These are phyloP conservation scores for Sinhomidia bicolor DNA, from an alignment of 2,888 invertebrate genomes.

Conservation along the genomic window DNA sequence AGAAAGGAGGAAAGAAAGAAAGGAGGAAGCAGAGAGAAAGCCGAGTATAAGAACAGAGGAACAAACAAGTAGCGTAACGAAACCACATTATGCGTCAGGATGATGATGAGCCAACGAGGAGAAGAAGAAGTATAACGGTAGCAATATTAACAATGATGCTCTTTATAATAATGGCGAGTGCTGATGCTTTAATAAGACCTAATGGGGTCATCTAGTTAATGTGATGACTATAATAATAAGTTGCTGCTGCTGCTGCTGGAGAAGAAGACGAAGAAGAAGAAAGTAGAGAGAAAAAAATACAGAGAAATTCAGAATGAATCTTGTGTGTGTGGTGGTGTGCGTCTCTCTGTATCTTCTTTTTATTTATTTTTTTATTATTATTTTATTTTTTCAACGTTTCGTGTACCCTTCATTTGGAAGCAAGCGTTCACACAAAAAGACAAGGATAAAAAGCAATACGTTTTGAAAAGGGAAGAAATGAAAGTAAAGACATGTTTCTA, in stretches of 20 bases:
- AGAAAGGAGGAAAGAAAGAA: too few relatives aligned
- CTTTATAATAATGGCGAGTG: slow-evolving; percentile 69
- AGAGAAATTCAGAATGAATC: too few relatives aligned
- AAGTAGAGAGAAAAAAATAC: slow-evolving; percentile 14
- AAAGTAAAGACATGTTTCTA: not conserved
- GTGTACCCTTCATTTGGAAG: slow-evolving; percentile 32
- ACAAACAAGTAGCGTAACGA: slow-evolving; percentile 33
- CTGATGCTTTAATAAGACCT: slow-evolving; percentile 66
- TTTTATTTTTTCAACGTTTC: slow-evolving; percentile 14
- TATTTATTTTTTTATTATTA: too few relatives aligned
- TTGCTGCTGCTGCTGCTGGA: too few relatives aligned
- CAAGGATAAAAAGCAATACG: slow-evolving; percentile 27
- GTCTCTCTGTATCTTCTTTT: not conserved
- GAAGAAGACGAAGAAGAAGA: not conserved
- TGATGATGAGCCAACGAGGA: slow-evolving; percentile 62
- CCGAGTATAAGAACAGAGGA: not conserved
- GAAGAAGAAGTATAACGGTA: slow-evolving; percentile 46
- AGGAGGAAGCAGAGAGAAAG: not conserved
- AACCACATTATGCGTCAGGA: slow-evolving; percentile 65
- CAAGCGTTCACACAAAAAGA: not conserved
- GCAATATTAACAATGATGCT: slow-evolving; percentile 58
- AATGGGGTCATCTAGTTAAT: slow-evolving; percentile 66
- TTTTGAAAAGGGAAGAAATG: slow-evolving; percentile 6
- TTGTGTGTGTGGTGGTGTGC: too few relatives aligned
- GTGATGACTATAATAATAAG: slow-evolving; percentile 44